Evolutionary conservation across 2,797 vertebrate genomes (phyloP).

Genomic region (Sandelia bainsii): DNA sequence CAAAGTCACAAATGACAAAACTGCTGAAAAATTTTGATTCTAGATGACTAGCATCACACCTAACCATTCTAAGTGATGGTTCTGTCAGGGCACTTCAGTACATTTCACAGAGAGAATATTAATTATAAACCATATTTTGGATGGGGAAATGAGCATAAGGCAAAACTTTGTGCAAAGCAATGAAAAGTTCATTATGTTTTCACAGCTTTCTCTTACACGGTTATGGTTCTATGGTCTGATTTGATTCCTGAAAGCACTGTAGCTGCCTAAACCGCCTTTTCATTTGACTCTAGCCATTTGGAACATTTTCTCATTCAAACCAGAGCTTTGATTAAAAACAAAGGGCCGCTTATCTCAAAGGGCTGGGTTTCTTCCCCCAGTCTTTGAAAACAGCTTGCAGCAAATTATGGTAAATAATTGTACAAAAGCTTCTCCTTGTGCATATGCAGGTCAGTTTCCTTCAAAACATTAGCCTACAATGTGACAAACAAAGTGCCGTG

Average conservation of each 20-base stretch:
- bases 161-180: conserved; percentile 44
- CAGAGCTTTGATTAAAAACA: conserved; percentile 81
- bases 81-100: neutral
- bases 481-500: conserved; percentile 60
- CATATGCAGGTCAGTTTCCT: conserved; percentile 70
- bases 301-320: conserved; percentile 79
- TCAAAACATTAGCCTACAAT: conserved; percentile 59
- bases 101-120: conserved; percentile 12
- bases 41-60: conserved; percentile 17
- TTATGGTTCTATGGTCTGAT: conserved; percentile 64
- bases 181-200: conserved; percentile 52
- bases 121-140: neutral
- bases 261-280: conserved; percentile 69
- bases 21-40: neutral
- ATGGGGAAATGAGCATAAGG: neutral
- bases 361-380: conserved; percentile 73
- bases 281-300: conserved; percentile 75
- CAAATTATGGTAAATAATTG: conserved; percentile 79
- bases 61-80: conserved; percentile 10
- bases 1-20: conserved; percentile 46
- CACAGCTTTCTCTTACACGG: conserved; percentile 34
- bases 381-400: conserved; percentile 75
- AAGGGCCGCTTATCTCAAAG: conserved; percentile 81
- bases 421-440: conserved; percentile 72
- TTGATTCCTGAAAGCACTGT: conserved; percentile 68